A percentile compares a stretch with the other conserved stretches of the same genome.
Conservation (phyloP, 2,888 invertebrate species). For the Adineta ricciae region DNA sequence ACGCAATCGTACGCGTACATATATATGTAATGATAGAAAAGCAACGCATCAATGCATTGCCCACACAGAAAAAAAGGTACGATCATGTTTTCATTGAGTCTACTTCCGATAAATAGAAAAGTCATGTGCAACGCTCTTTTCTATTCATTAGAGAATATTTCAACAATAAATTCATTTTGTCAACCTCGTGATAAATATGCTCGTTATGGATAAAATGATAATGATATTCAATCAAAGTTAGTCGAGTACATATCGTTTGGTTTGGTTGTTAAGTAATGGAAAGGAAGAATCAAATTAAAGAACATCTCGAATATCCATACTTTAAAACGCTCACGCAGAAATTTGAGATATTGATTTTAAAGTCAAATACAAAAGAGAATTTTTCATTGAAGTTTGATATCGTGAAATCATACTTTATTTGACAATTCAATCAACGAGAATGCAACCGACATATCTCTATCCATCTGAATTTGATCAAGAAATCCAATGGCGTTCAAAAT, state of each 20-base stretch:
- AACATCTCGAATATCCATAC: slow-evolving; percentile 1
- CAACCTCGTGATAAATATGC: background rate
- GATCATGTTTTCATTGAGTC: background rate
- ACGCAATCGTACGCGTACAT: no score
- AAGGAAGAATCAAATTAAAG: background rate
- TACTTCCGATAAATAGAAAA: background rate
- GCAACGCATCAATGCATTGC: background rate
- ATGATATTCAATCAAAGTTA: background rate
- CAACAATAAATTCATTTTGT: background rate
- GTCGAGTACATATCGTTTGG: background rate
- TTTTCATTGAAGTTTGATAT: background rate
- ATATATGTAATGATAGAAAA: background rate
- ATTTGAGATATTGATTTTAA: background rate
- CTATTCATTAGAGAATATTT: background rate
- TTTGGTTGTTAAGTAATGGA: background rate
- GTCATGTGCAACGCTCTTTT: background rate
- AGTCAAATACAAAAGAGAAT: background rate
- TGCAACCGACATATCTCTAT: background rate
- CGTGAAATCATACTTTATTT: background rate
- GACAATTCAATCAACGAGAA: background rate
- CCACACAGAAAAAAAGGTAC: background rate
- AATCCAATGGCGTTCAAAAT: slow-evolving; percentile 8
- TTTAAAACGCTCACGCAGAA: background rate
- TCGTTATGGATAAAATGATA: background rate
- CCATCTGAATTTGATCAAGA: background rate